phyloP scores from a whole-genome alignment of 2,888 invertebrate genomes.

The Noctua pronuba region DNA sequence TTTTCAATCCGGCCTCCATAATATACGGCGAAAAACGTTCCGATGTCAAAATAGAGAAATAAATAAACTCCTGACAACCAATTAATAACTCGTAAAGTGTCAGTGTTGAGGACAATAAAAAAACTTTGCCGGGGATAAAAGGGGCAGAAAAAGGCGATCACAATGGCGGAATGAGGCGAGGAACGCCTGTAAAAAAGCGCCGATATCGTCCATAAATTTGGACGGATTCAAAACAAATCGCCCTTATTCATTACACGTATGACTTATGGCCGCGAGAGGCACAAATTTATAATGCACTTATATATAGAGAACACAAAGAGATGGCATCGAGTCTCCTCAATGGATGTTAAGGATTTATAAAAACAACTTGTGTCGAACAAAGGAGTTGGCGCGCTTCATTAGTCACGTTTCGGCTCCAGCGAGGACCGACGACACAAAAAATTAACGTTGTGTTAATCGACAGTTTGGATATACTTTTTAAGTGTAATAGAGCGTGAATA shows the following conservation, averaged over 20 bases:
- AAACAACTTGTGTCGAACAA: conserved; percentile 80
- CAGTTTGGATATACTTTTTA: conserved; percentile 67
- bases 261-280: conserved; percentile 87
- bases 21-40: conserved; percentile 88
- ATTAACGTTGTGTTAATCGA: conserved; percentile 67
- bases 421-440: conserved; percentile 74
- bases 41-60: conserved; percentile 90
- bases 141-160: conserved; percentile 88
- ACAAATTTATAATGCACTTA: conserved; percentile 86
- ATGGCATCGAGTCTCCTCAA: conserved; percentile 74
- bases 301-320: conserved; percentile 83
- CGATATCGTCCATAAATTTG: conserved; percentile 89
- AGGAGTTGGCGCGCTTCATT: conserved; percentile 82
- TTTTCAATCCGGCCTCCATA: conserved; percentile 89
- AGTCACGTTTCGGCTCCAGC: conserved; percentile 82
- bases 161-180: conserved; percentile 87
- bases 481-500: conserved; percentile 73
- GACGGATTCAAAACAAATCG: conserved; percentile 90
- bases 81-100: conserved; percentile 91
- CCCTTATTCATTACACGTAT: conserved; percentile 90
- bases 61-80: conserved; percentile 90
- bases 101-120: conserved; percentile 88
- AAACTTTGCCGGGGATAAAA: conserved; percentile 83
- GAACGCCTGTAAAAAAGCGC: conserved; percentile 88
- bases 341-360: conserved; percentile 75